Evolutionary conservation across 2,113 vertebrate genomes (phyloP).

Genomic region (Corythaixoides concolor): DNA sequence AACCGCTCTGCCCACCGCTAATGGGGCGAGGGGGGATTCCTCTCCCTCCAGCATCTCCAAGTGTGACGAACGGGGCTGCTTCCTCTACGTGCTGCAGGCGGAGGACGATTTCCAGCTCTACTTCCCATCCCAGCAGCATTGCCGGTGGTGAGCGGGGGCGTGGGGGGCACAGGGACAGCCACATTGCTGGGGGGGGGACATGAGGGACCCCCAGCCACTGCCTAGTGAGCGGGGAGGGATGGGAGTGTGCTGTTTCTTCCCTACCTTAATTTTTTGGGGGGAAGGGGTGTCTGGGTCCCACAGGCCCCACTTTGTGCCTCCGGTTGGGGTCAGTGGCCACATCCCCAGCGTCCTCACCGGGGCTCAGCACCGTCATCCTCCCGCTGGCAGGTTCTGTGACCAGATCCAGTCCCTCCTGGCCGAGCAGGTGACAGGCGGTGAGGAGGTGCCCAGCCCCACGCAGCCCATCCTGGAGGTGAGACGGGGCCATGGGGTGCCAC

Average conservation of each 20-base stretch:
- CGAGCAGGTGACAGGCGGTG: constrained; percentile 25
- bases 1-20: background rate
- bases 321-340: accelerated
- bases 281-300: background rate
- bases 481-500: background rate
- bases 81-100: constrained; percentile 84
- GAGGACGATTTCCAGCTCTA: constrained; percentile 89
- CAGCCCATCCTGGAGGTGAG: constrained; percentile 83
- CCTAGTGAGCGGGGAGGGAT: background rate
- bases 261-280: background rate
- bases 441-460: constrained; percentile 55
- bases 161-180: background rate
- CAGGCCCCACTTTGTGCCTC: too few relatives aligned
- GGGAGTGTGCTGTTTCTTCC: background rate
- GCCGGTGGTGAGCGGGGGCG: constrained; percentile 78
- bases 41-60: constrained; percentile 80
- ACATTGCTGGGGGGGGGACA: too few relatives aligned
- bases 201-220: background rate
- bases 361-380: background rate
- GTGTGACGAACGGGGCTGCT: constrained; percentile 87
- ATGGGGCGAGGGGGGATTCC: accelerated
- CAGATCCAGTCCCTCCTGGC: constrained; percentile 82
- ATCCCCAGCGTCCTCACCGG: background rate
- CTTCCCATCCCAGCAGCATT: constrained; percentile 86
- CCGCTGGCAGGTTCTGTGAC: constrained; percentile 80